phyloP scores from a whole-genome alignment of 2,888 invertebrate genomes.

The Apomyelois bistriatella region DNA sequence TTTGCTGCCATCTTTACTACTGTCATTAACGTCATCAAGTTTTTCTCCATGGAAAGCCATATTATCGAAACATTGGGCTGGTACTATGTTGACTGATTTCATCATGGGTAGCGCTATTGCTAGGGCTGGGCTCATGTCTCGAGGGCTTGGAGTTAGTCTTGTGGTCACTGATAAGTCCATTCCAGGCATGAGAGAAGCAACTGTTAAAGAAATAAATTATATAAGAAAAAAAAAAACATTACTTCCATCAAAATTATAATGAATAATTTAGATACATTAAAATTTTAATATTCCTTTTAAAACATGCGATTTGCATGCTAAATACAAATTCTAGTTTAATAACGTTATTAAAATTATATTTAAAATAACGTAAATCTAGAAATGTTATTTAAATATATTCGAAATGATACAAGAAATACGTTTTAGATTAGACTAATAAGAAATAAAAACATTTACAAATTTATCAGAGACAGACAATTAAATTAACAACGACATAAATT shows the following conservation, averaged over 20 bases:
- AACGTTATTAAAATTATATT: not conserved
- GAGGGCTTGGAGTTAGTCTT: constrained; percentile 83
- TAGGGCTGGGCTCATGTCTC: constrained; percentile 82
- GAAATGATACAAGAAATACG: too few relatives aligned
- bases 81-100: constrained; percentile 76
- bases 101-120: constrained; percentile 82
- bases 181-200: constrained; percentile 75
- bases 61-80: constrained; percentile 73
- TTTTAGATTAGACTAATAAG: too few relatives aligned
- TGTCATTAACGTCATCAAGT: constrained; percentile 40
- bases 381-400: too few relatives aligned
- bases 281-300: not conserved
- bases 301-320: constrained; percentile 38
- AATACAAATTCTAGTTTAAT: not conserved
- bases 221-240: not conserved
- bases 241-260: too few relatives aligned
- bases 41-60: constrained; percentile 69
- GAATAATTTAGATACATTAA: too few relatives aligned
- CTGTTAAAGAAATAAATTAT: constrained; percentile 42
- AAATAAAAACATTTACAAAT: too few relatives aligned
- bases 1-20: constrained; percentile 45
- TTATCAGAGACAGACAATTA: too few relatives aligned
- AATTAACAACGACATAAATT: too few relatives aligned
- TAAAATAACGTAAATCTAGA: too few relatives aligned
- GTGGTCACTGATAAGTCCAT: constrained; percentile 83